phyloP scores from a whole-genome alignment of 2,888 invertebrate species.

The Drepanosiphum platanoidis region DNA sequence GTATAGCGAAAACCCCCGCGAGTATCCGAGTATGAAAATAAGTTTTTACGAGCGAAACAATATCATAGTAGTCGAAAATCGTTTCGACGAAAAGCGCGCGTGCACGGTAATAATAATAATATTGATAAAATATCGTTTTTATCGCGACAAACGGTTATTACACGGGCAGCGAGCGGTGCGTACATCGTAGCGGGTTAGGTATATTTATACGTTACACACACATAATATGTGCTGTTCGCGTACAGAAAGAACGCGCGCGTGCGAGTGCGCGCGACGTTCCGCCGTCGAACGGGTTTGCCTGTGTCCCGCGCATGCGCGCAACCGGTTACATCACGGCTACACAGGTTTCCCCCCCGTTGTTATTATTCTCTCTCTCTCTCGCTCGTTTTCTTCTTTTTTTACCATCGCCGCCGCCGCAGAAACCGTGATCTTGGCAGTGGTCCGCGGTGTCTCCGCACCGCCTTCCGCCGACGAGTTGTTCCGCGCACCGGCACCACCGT shows the following conservation, averaged over 20 bases:
- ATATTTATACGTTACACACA: too few species aligned
- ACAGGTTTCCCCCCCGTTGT: conserved; percentile 28
- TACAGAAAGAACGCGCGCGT: too few species aligned
- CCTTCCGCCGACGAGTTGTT: neutral
- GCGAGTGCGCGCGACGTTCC: neutral
- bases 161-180: neutral
- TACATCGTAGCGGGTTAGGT: too few species aligned
- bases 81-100: too few species aligned
- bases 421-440: conserved; percentile 75
- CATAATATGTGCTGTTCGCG: too few species aligned
- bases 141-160: neutral
- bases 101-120: too few species aligned
- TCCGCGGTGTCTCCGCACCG: conserved; percentile 62
- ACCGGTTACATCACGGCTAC: conserved; percentile 58
- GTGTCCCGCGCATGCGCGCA: conserved; percentile 41
- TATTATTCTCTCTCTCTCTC: neutral
- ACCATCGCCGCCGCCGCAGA: conserved; percentile 51
- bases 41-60: too few species aligned
- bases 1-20: too few species aligned
- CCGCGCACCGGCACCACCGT: neutral
- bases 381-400: conserved; percentile 7
- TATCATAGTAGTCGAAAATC: too few species aligned
- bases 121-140: neutral
- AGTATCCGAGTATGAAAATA: too few species aligned
- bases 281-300: conserved; percentile 46